Evolutionary conservation across 2,113 vertebrate species (phyloP).

Genomic region (Cyprinodon tularosa): DNA sequence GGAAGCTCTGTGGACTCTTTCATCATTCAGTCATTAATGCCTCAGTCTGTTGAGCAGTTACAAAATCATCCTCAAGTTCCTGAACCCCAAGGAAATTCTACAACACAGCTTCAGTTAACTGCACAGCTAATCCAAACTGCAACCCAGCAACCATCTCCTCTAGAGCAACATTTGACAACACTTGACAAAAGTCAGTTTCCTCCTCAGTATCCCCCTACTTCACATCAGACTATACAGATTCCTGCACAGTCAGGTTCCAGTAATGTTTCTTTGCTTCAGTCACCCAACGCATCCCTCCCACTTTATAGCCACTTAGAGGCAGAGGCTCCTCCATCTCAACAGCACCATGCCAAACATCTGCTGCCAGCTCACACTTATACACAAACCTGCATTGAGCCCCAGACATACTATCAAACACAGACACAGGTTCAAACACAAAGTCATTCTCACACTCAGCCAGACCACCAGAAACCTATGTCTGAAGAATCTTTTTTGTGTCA

Average conservation of each 20-base stretch:
- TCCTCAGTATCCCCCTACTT: slow-evolving; percentile 47
- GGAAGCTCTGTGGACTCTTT: slow-evolving; percentile 48
- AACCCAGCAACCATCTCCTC: slow-evolving; percentile 44
- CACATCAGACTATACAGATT: slow-evolving; percentile 47
- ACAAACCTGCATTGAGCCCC: slow-evolving; percentile 64
- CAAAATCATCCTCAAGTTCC: slow-evolving; percentile 62
- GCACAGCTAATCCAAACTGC: slow-evolving; percentile 50
- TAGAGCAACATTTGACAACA: slow-evolving; percentile 46
- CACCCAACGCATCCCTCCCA: slow-evolving; percentile 50
- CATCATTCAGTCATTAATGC: slow-evolving; percentile 48
- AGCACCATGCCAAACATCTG: slow-evolving; percentile 62
- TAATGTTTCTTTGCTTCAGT: slow-evolving; percentile 52
- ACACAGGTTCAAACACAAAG: slow-evolving; percentile 57
- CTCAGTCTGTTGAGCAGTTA: slow-evolving; percentile 59
- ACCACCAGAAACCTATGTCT: slow-evolving; percentile 29
- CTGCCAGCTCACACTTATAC: slow-evolving; percentile 58
- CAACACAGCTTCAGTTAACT: slow-evolving; percentile 50
- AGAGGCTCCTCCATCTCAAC: slow-evolving; percentile 58
- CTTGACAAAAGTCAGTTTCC: slow-evolving; percentile 57
- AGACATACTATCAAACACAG: slow-evolving; percentile 64
- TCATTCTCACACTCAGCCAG: slow-evolving; percentile 65
- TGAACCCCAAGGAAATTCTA: slow-evolving; percentile 39
- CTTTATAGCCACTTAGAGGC: slow-evolving; percentile 64
- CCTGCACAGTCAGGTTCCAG: slow-evolving; percentile 40
- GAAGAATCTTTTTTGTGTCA: slow-evolving; percentile 56